A percentile compares a stretch with the other conserved stretches of the same genome.
phyloP scores from a whole-genome alignment of 2,113 vertebrate species.

The Peromyscus leucopus region DNA sequence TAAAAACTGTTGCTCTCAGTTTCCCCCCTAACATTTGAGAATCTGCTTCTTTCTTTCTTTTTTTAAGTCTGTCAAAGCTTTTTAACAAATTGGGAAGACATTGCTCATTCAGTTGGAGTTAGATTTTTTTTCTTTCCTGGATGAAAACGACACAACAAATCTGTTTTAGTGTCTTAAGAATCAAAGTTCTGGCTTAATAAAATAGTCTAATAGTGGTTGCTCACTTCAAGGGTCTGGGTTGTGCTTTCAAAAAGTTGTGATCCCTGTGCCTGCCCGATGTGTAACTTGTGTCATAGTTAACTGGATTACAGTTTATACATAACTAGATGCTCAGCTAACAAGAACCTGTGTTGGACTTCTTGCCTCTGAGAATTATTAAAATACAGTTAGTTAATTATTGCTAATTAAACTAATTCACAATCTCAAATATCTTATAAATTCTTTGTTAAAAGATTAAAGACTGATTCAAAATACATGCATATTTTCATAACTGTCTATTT shows the following conservation, averaged over 20 bases:
- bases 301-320: background rate
- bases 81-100: slow-evolving; percentile 69
- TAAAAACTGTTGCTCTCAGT: slow-evolving; percentile 83
- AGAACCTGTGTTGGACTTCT: background rate
- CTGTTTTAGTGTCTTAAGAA: slow-evolving; percentile 84
- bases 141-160: slow-evolving; percentile 86
- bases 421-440: background rate
- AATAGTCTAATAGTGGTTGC: slow-evolving; percentile 83
- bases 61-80: slow-evolving; percentile 84
- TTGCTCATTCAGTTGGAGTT: slow-evolving; percentile 80
- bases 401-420: background rate
- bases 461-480: background rate
- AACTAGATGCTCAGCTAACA: slow-evolving; percentile 1
- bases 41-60: slow-evolving; percentile 79
- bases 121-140: slow-evolving; percentile 56
- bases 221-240: slow-evolving; percentile 80
- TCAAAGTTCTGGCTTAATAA: slow-evolving; percentile 82
- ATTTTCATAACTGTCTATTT: background rate
- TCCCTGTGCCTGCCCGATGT: background rate
- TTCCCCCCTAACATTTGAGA: slow-evolving; percentile 84
- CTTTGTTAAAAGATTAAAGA: background rate
- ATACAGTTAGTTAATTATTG: background rate
- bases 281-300: slow-evolving; percentile 20
- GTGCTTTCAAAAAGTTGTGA: slow-evolving; percentile 49
- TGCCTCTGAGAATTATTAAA: background rate